Base-by-base conservation (phyloP, 2,888 invertebrate genomes). In the Patella caerulea region DNA sequence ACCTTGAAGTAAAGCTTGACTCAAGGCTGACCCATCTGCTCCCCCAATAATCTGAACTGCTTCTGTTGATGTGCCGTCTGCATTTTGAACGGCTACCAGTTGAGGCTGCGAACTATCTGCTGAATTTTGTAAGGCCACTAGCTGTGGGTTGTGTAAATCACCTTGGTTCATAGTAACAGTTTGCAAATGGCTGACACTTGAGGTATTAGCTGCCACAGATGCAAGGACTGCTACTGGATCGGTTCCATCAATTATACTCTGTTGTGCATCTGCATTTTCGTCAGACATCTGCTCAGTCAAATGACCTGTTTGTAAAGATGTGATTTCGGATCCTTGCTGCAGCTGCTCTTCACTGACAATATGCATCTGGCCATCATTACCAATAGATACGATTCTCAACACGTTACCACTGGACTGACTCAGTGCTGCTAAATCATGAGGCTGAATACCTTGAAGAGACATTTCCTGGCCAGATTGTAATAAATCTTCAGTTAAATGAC, bases 41-140 rank as follows among this genome's bases (percentile, higher is more conserved):
- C 59, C 70, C 77, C 75, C 74, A 82, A 80, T 83, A 83, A 77
- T 79, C 79, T 71, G 78, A 81, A 15, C 81, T 81, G 72, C 53
- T 75, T 82, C 80, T 70, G 76, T 77, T 72, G 80, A 75, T 11
- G 77, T 74, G 12, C 81, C 77, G 19, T 79, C 81, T 12, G 83
- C 82, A 52, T 86, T 84, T 73, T 89, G 89, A 24, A 91, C 87
- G 7, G 90, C 88, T 11, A 91, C 87, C 45, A 86, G 83, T 79
- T 86, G 89, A 7, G 84, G 86, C 80, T 86, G 90, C 24, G 85
- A 84, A 72, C 81, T 86, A 77, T 86, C 90, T 76, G 83, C 84
- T 65, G 82, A 83, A 78, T 85, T 88, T 82, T 83, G 88, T 72
- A 84, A 82, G 71, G 87, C 89, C 78, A 88, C 86, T 7, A 89